Evolutionary conservation across 2,888 invertebrate species (phyloP).

Genomic region (Nomada ferruginata): DNA sequence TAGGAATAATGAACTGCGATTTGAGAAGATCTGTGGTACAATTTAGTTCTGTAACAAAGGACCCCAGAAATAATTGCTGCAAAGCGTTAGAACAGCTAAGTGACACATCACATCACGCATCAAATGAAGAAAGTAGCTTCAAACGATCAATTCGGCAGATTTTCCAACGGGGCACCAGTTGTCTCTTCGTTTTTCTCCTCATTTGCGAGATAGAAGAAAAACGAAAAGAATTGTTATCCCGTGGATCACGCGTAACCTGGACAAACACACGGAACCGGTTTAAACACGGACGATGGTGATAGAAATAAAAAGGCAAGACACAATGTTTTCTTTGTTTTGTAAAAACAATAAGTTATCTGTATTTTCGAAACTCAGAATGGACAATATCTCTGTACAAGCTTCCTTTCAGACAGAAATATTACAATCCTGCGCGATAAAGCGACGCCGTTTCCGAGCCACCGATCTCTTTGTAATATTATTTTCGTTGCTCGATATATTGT

Average conservation of each 20-base stretch:
- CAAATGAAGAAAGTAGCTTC: conserved; percentile 30
- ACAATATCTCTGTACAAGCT: conserved; percentile 82
- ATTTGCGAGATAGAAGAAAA: neutral
- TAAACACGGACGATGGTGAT: conserved; percentile 60
- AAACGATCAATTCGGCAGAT: neutral
- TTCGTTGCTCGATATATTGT: neutral
- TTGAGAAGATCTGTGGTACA: neutral
- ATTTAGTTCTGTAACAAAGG: neutral
- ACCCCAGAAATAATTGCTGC: conserved; percentile 3
- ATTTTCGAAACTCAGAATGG: conserved; percentile 80
- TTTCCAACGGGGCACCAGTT: neutral
- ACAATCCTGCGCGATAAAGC: conserved; percentile 41
- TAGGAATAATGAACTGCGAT: neutral
- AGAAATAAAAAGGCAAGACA: conserved; percentile 75
- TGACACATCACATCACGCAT: conserved; percentile 60
- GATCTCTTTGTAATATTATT: neutral
- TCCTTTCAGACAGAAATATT: conserved; percentile 55
- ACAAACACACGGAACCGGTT: conserved; percentile 68
- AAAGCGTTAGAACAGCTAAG: conserved; percentile 40
- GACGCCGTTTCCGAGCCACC: conserved; percentile 36
- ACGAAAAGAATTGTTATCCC: conserved; percentile 58
- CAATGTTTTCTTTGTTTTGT: conserved; percentile 75
- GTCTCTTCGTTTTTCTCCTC: neutral
- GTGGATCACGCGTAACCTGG: conserved; percentile 71
- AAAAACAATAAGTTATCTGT: conserved; percentile 83